Percentiles rank a stretch among this genome's conserved stretches.
Evolutionary conservation across 2,888 invertebrate genomes (phyloP).

Genomic region (Sarcophaga subvicina): DNA sequence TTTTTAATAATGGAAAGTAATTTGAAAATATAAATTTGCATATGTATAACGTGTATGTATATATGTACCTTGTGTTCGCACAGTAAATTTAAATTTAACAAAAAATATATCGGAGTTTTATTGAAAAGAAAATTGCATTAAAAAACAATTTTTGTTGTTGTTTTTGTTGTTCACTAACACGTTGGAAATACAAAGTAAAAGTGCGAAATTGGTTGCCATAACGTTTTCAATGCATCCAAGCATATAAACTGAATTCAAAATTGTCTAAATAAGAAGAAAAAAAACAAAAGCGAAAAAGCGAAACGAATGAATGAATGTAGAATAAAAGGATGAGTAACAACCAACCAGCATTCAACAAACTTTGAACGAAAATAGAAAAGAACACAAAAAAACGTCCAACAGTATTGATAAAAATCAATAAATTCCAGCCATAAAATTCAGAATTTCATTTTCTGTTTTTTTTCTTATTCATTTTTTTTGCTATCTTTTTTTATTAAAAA

Average conservation of each 20-base stretch:
- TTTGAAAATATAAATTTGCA: no score
- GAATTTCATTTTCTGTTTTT: not conserved
- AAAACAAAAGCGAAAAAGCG: not conserved
- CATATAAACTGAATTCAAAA: constrained; percentile 22
- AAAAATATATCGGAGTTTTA: no score
- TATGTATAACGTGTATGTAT: no score
- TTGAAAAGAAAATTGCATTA: no score
- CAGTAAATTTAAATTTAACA: no score
- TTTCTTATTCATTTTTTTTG: not conserved
- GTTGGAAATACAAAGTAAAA: not conserved
- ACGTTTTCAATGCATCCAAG: constrained; percentile 8
- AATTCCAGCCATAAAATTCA: constrained; percentile 28
- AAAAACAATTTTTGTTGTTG: no score
- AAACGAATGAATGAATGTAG: not conserved
- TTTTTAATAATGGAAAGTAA: no score
- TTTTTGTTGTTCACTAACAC: not conserved
- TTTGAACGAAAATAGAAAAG: not conserved
- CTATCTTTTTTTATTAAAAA: constrained; percentile 8
- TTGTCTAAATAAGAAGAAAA: constrained; percentile 5
- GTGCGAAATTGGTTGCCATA: constrained; percentile 16
- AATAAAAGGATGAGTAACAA: not conserved
- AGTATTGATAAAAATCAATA: constrained; percentile 33
- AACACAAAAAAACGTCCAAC: not conserved
- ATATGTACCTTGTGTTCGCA: no score
- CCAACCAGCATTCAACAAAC: no score